These are phyloP conservation scores for Bunonema sp. DNA, from an alignment of 2,888 invertebrate genomes.

Conservation along the genomic window DNA sequence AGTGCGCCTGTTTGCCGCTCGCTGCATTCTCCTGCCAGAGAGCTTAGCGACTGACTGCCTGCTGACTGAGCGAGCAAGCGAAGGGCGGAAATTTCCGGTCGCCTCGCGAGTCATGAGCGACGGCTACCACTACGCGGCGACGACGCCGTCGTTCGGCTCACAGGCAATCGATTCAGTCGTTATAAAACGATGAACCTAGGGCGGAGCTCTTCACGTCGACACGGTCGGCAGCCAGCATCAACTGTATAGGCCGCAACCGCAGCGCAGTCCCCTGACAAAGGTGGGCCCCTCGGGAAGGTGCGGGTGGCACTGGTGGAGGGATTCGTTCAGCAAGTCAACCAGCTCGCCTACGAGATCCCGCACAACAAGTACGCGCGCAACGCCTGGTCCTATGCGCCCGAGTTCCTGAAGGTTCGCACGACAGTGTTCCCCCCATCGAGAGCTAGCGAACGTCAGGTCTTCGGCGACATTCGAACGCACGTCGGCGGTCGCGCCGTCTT, in stretches of 20 bases:
- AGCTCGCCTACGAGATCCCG: slow-evolving; percentile 41
- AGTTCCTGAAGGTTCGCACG: slow-evolving; percentile 28
- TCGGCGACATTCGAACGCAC: slow-evolving; percentile 31
- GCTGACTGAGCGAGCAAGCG: too few species aligned
- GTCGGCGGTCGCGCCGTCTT: slow-evolving; percentile 38
- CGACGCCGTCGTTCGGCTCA: too few species aligned
- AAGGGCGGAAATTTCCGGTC: too few species aligned
- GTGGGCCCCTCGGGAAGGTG: slow-evolving; percentile 6
- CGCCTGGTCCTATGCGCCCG: slow-evolving; percentile 41
- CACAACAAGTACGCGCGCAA: slow-evolving; percentile 41
- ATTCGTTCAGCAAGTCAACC: slow-evolving; percentile 41
- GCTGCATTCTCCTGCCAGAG: too few species aligned
- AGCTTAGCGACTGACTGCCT: too few species aligned
- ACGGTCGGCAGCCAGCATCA: too few species aligned
- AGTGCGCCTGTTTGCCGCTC: too few species aligned
- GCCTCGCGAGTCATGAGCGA: too few species aligned
- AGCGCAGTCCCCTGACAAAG: slow-evolving; percentile 32
- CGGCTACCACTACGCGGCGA: too few species aligned
- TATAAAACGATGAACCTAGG: too few species aligned
- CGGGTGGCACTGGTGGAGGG: not conserved
- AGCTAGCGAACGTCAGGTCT: slow-evolving; percentile 13
- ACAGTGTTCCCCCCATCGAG: not conserved
- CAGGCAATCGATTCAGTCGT: too few species aligned
- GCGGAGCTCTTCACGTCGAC: too few species aligned
- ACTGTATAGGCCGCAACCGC: slow-evolving; percentile 22